Conservation (phyloP, 2,797 vertebrate species). For the Pachyuromys duprasi region DNA sequence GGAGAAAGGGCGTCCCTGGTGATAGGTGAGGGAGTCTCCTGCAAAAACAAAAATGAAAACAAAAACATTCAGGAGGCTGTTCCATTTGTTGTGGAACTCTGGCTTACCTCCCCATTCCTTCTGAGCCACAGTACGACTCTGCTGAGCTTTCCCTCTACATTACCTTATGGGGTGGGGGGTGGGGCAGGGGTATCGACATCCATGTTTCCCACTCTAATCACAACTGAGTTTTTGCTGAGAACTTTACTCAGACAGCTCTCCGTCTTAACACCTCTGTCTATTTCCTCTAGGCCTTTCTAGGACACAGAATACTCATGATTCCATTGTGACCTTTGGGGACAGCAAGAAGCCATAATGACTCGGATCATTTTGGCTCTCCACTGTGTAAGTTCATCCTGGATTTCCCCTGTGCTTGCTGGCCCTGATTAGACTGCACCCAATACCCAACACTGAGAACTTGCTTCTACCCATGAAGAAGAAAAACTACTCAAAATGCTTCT, state of each 20-base stretch:
- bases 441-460: background rate
- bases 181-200: too few relatives aligned
- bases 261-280: background rate
- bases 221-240: background rate
- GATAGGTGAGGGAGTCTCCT: slow-evolving; percentile 99
- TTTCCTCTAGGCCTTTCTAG: background rate
- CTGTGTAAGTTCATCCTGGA: background rate
- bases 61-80: background rate
- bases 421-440: background rate
- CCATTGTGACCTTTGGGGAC: background rate
- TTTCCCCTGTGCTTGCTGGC: background rate
- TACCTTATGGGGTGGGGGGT: fast-evolving
- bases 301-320: background rate
- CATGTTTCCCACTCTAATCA: background rate
- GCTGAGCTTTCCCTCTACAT: background rate
- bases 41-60: slow-evolving; percentile 51
- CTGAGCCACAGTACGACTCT: background rate
- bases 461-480: background rate
- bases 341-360: background rate
- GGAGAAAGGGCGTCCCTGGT: slow-evolving; percentile 98
- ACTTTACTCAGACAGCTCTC: background rate
- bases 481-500: background rate
- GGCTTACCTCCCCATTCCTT: background rate
- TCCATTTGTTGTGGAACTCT: background rate
- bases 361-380: background rate